Base-by-base conservation (phyloP, 2,113 vertebrate genomes). In the Sceloporus tristichus region DNA sequence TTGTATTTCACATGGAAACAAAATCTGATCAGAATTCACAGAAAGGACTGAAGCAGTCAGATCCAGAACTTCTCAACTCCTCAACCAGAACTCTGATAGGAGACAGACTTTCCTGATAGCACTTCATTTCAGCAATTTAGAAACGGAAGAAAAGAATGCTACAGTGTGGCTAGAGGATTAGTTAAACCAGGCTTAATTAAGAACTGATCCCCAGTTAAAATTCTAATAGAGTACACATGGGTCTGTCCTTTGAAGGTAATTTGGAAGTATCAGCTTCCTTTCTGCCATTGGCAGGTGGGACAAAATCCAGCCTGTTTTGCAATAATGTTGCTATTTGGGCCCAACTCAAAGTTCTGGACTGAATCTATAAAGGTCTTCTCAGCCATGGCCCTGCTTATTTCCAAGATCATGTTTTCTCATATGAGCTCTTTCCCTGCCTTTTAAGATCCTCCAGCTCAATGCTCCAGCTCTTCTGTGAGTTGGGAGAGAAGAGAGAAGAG, bases 331-430 rank as follows among this genome's bases (percentile, higher is more conserved):
- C 7, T 23, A 75, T 65, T 23, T 53, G 71, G 29, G 70, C 53
- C 70, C 19, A 84, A 54, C 73, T 84, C 73, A 65, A 85, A 85
- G 56, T 62, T 23, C 81, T 70, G 73, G n/a, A 77, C 10, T 54
- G 40, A 66, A 48, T 53, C 80, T 78, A 53, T 34, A 78, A 9
- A 29, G 16, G 5, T 27, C 16, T 77, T 86, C 75, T 34, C n/a
- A 54, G 27, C 4, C n/a, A 56, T 71, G 42, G 27, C 27, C 11
- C 27, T 59, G 14, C 48, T 34, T 2, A 19, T 59, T 27, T 79
- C 78, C 54, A 79, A 79, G 29, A 59, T 7, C n/a, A n/a, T 19
- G 27, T 34, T n/a, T 53, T 10, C 19, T 19, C 42, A 29, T n/a
- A 68, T 40, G 38, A 42, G 21, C 75, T 8, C 19, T 78, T 66